Base-by-base conservation (phyloP, 2,113 vertebrate genomes). In the Charadrius vociferus region DNA sequence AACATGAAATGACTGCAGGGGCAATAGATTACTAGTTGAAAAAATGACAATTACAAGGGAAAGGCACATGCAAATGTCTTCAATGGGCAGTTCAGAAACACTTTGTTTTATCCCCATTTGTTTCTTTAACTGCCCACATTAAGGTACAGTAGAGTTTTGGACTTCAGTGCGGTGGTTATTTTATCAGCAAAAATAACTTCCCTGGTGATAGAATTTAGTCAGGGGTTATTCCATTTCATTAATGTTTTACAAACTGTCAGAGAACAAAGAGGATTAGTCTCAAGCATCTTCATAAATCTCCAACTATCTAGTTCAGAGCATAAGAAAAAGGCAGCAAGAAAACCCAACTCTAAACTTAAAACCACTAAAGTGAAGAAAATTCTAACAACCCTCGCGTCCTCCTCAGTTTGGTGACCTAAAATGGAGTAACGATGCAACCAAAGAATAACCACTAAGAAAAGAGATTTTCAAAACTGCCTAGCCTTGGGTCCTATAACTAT, bases 51-150 rank as follows among this genome's bases (percentile, higher is more conserved):
- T 91, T 87, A 96, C 72, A 61, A 97, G 92, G 95, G 79, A 98
- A 97, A 98, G 78, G 90, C 91, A 97, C 97, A 97, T 96, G 73
- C 94, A 98, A 96, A 91, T 96, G 74, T 97, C 59, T 97, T 85
- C 85, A 91, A 81, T 37, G 82, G 80, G 67, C 80, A 95, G 97
- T 96, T 96, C 75, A 94, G 94, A 82, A 95, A 94, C 93, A 81
- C 59, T 95, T 87, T 77, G 74, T 91, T 96, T 97, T 91, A 90
- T 92, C 91, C 91, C 95, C 86, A 93, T 92, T 95, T 96, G 93
- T 93, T 96, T 94, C 95, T 93, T 95, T 91, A 86, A 65, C 55
- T 95, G 61, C 53, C 78, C 77, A 86, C 37, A 81, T 97, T 92
- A 97, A 97, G 88, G 92, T 85, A 97, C 83, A 95, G 70, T 84